A percentile compares a stretch with the other conserved stretches of the same genome.
These are phyloP conservation scores for Drosophila imparisetae DNA, from an alignment of 2,888 invertebrate species.

Conservation along the genomic window DNA sequence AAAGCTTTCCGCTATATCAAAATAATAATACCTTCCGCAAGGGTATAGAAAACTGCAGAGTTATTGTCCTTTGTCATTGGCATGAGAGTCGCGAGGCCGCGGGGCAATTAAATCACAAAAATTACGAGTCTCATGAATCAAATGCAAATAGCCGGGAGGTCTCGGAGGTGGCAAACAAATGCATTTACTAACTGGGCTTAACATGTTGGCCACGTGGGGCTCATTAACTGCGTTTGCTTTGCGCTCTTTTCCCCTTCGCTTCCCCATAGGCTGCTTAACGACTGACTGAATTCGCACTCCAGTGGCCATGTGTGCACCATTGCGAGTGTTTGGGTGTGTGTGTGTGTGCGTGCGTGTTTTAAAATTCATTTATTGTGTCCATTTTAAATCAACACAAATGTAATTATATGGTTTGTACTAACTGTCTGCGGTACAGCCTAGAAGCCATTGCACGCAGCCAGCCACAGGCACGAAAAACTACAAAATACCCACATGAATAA, in stretches of 20 bases:
- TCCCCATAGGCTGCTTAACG: constrained; percentile 42
- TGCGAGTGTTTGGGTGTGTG: constrained; percentile 7
- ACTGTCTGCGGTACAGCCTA: not conserved
- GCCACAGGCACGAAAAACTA: not conserved
- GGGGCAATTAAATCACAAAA: constrained; percentile 76
- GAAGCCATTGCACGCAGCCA: not conserved
- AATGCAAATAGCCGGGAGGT: constrained; percentile 50
- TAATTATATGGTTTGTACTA: constrained; percentile 2
- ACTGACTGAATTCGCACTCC: constrained; percentile 59
- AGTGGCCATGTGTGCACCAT: constrained; percentile 37
- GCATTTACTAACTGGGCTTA: constrained; percentile 57
- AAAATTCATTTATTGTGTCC: constrained; percentile 4
- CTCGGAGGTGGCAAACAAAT: constrained; percentile 32
- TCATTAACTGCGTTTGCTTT: constrained; percentile 62
- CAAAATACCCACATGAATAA: not conserved
- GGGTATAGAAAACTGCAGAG: constrained; percentile 18
- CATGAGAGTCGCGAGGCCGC: constrained; percentile 23
- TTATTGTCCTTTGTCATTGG: not conserved
- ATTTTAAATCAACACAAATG: constrained; percentile 12
- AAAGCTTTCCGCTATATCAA: not conserved
- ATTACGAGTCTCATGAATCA: constrained; percentile 47
- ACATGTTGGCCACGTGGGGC: constrained; percentile 75
- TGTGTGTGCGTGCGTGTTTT: constrained; percentile 7
- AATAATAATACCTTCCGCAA: not conserved
- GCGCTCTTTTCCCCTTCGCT: not conserved